phyloP scores from a whole-genome alignment of 2,113 vertebrate genomes.

The Saimiri boliviensis region DNA sequence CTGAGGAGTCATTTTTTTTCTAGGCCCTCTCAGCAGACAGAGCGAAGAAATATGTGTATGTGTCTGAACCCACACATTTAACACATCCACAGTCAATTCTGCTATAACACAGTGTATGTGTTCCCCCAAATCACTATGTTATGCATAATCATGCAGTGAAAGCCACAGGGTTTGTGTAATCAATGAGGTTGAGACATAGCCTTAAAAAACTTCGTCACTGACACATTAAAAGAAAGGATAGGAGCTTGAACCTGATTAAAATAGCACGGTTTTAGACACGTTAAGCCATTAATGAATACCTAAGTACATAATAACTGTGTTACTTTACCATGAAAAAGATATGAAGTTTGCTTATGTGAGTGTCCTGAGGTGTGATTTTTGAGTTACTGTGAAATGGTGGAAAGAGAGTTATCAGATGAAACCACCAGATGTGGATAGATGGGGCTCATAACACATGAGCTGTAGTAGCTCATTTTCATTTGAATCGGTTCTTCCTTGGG shows the following conservation, averaged over 20 bases:
- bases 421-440: neutral
- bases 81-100: neutral
- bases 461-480: neutral
- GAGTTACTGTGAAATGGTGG: neutral
- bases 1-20: neutral
- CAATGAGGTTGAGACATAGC: neutral
- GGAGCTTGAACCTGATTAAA: neutral
- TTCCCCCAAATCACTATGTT: neutral
- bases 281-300: neutral
- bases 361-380: neutral
- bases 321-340: neutral
- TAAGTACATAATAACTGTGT: neutral
- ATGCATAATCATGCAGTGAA: neutral
- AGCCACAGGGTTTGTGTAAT: neutral
- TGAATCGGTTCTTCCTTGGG: neutral
- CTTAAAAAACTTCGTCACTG: neutral
- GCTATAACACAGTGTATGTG: neutral
- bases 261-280: neutral
- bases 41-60: neutral
- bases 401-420: neutral
- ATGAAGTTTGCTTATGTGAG: neutral
- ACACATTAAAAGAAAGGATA: neutral
- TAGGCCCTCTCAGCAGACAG: neutral
- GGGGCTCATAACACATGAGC: neutral
- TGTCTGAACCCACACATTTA: neutral